phyloP scores from a whole-genome alignment of 2,888 invertebrate genomes.

The Agrilus biguttatus region DNA sequence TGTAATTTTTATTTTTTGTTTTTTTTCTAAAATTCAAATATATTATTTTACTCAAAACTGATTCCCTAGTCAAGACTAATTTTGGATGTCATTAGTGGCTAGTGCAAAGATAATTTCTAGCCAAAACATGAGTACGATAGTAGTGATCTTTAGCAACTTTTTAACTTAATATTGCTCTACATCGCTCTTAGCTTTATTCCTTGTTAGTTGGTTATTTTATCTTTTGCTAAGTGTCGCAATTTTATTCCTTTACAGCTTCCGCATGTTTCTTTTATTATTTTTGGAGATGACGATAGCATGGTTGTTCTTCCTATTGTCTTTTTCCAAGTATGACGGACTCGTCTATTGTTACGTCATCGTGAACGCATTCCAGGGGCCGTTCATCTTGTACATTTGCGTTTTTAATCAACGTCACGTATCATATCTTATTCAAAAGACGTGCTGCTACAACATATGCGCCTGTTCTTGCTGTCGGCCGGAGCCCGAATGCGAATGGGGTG shows the following conservation, averaged over 20 bases:
- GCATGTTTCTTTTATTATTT: constrained; percentile 62
- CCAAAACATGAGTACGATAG: too few relatives aligned
- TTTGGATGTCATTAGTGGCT: too few relatives aligned
- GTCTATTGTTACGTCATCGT: constrained; percentile 61
- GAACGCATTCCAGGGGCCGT: constrained; percentile 60
- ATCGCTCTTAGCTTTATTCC: too few relatives aligned
- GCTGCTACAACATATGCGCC: constrained; percentile 48
- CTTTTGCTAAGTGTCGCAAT: too few relatives aligned
- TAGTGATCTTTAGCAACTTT: too few relatives aligned
- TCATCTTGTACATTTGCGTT: constrained; percentile 64
- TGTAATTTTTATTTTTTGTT: too few relatives aligned
- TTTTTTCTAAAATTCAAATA: too few relatives aligned
- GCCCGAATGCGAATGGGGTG: constrained; percentile 71
- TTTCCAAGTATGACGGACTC: constrained; percentile 57
- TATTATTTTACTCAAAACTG: too few relatives aligned
- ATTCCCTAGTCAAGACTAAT: too few relatives aligned
- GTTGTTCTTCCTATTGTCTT: constrained; percentile 63
- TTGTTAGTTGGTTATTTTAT: too few relatives aligned
- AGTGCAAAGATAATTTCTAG: too few relatives aligned
- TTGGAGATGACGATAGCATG: constrained; percentile 61
- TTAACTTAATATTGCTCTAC: too few relatives aligned
- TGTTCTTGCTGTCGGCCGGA: constrained; percentile 41
- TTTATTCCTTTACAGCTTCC: constrained; percentile 48
- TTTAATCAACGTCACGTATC: constrained; percentile 66
- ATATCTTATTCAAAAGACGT: constrained; percentile 63